Evolutionary conservation across 2,113 vertebrate genomes (phyloP), one percentile per base, ranked within the genome.

Genomic region (Origma solitaria): DNA sequence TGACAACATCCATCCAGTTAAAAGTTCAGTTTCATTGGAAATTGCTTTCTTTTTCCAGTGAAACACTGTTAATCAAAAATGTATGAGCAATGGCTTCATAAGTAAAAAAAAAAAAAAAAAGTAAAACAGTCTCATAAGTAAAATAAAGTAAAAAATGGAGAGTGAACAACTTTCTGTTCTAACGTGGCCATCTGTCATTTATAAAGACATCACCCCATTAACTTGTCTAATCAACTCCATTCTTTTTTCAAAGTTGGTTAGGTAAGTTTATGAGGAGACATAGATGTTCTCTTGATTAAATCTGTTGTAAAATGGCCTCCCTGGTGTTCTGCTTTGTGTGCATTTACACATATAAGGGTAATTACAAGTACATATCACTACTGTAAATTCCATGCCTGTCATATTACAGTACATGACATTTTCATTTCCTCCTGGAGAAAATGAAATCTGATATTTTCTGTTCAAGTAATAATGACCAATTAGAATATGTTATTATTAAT

Each of bases 181-280:
- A 95, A 83, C 85, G 1, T 84, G 80, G 95, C 93, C 96, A 96
- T 97, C 93, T 97, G 96, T 97, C 96, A 96, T 94, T 94, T 94
- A 93, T 96, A 96, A 93, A 94, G 93, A 96, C 95, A 96, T 95
- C 96, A 96, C 95, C 86, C 93, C 95, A 96, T 97, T 96, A 97
- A 96, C 92, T 90, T 96, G 96, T 94, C 96, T 96, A 96, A 96
- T 96, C 94, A 94, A 86, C 95, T 83, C 92, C 90, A 57, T 94
- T 93, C 95, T 96, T 95, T 94, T 96, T 96, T 97, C 95, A 96
- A 93, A 96, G 93, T 90, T 88, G 90, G 72, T 88, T 92, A 92
- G 71, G 92, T 47, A 96, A 96, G 92, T 96, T 97, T 96, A 97
- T 95, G 94, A 94, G 93, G 93, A 96, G 96, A 95, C 12, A 0